Conservation (phyloP, 2,113 vertebrate genomes). For the Nanger granti region DNA sequence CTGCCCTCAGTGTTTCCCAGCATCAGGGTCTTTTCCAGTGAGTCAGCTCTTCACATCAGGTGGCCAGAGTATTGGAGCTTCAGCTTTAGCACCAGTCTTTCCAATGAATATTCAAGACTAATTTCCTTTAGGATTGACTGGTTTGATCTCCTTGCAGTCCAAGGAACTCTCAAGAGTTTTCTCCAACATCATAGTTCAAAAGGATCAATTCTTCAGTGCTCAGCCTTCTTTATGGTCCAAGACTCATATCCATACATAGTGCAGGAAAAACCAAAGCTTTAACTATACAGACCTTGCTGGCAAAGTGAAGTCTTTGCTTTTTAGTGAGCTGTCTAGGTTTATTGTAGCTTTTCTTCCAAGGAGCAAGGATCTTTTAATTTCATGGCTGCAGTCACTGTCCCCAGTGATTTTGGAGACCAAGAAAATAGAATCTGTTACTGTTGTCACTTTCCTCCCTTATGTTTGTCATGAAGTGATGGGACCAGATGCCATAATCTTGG, state of each 20-base stretch:
- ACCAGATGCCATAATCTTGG: not conserved
- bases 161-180: not conserved
- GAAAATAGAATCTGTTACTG: not conserved
- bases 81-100: not conserved
- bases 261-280: not conserved
- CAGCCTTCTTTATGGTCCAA: not conserved
- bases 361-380: not conserved
- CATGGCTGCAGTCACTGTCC: not conserved
- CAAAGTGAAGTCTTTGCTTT: not conserved
- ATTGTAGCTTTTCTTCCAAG: not conserved
- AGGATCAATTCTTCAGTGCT: not conserved
- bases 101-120: not conserved
- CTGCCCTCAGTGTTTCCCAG: not conserved
- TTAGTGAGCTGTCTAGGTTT: not conserved
- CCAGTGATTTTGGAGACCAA: not conserved
- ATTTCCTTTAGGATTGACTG: not conserved
- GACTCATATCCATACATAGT: not conserved
- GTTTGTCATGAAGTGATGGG: not conserved
- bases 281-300: not conserved
- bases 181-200: not conserved
- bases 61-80: not conserved
- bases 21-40: not conserved
- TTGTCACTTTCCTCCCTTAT: not conserved
- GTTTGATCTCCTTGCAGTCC: not conserved
- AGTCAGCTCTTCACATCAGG: not conserved